A percentile compares a stretch with the other conserved stretches of the same genome.
Evolutionary conservation across 2,797 vertebrate species (phyloP).

Genomic region (Anomalospiza imberbis): DNA sequence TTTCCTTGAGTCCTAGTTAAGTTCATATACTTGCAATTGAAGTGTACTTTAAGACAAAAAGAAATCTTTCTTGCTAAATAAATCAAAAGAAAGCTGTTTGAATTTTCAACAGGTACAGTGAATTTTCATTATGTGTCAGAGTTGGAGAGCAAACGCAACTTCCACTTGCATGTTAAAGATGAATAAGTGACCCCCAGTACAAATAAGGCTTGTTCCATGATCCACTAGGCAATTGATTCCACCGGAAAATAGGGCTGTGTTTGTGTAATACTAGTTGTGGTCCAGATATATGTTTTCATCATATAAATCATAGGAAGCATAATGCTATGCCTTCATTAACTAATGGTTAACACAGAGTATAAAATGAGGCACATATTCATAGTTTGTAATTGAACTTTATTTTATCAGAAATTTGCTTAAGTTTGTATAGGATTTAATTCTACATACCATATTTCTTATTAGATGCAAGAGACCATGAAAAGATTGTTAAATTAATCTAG

Average conservation of each 20-base stretch:
- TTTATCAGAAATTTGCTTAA: neutral
- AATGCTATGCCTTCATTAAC: neutral
- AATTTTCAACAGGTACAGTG: neutral
- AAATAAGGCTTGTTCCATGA: neutral
- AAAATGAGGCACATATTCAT: neutral
- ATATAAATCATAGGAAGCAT: neutral
- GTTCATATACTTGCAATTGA: neutral
- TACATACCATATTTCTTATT: neutral
- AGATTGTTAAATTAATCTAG: neutral
- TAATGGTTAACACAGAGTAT: neutral
- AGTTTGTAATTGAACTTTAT: neutral
- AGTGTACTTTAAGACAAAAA: neutral
- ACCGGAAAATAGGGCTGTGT: neutral
- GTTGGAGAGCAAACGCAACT: neutral
- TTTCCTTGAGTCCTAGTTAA: neutral
- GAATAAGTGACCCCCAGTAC: neutral
- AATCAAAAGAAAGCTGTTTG: neutral
- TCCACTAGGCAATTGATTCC: neutral
- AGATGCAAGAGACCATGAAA: neutral
- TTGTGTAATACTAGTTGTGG: neutral
- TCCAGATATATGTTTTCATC: neutral
- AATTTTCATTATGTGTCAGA: neutral
- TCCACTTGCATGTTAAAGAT: neutral
- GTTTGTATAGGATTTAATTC: neutral
- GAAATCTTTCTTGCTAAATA: neutral